Percentiles rank a stretch among this genome's conserved stretches.
Conservation (phyloP, 2,888 invertebrate genomes). For the Xanthia icteritia region DNA sequence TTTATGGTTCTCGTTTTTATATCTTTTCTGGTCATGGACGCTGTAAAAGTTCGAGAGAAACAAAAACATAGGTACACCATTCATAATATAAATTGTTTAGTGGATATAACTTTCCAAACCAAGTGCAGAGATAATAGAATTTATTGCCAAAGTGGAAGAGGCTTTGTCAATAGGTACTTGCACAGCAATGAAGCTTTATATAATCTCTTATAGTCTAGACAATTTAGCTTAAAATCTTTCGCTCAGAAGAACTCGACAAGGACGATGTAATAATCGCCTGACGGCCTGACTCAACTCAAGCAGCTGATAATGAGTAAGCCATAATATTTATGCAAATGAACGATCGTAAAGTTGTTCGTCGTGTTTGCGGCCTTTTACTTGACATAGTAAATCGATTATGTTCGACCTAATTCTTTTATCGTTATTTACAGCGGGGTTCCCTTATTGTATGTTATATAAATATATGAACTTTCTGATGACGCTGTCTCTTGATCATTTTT, state of each 20-base stretch:
- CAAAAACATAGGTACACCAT: neutral
- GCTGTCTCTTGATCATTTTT: neutral
- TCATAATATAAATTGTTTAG: too few species aligned
- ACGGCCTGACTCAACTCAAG: conserved; percentile 35
- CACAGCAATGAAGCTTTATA: conserved; percentile 3
- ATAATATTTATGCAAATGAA: conserved; percentile 45
- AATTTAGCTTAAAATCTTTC: conserved; percentile 17
- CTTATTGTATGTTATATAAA: neutral
- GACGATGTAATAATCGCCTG: conserved; percentile 22
- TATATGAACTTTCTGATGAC: neutral
- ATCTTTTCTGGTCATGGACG: conserved; percentile 24
- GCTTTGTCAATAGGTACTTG: neutral
- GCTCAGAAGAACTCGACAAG: neutral
- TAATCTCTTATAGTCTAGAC: conserved; percentile 40
- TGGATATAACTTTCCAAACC: too few species aligned
- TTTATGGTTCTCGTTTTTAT: conserved; percentile 23
- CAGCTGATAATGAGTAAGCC: conserved; percentile 35
- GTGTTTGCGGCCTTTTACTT: conserved; percentile 35
- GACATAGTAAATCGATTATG: conserved; percentile 11
- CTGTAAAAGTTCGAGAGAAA: conserved; percentile 26
- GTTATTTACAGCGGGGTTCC: conserved; percentile 4
- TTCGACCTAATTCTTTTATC: conserved; percentile 39
- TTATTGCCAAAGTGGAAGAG: neutral
- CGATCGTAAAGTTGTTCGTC: conserved; percentile 23
- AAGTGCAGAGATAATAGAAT: too few species aligned